Evolutionary conservation across 2,113 vertebrate species (phyloP).

Genomic region (Ursus arctos): DNA sequence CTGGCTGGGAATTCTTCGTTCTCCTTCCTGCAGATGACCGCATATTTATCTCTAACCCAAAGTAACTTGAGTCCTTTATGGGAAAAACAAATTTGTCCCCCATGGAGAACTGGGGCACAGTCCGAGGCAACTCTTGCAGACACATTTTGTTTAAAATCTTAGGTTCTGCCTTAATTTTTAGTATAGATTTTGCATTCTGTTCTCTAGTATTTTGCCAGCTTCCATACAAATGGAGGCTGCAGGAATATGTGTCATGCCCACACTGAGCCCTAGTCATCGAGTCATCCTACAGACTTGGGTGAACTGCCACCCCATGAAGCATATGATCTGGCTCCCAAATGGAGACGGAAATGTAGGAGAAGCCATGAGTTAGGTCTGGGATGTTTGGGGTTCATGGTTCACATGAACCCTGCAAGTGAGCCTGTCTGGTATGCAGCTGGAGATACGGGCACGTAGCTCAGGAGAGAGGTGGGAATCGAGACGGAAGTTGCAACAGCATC

Average conservation of each 20-base stretch:
- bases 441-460: neutral
- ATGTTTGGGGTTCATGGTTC: neutral
- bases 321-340: neutral
- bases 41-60: neutral
- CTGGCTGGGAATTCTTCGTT: neutral
- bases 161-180: neutral
- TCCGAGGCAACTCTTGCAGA: neutral
- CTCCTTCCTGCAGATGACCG: neutral
- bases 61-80: neutral
- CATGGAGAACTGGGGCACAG: neutral
- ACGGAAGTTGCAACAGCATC: neutral
- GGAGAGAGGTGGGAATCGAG: neutral
- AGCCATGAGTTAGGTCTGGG: neutral
- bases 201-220: neutral
- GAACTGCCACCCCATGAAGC: neutral
- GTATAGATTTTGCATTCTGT: neutral
- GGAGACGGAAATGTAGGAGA: neutral
- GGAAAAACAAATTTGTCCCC: neutral
- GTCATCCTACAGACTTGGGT: neutral
- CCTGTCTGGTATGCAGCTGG: neutral
- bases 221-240: neutral
- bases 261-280: neutral
- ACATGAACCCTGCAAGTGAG: neutral
- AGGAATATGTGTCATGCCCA: neutral
- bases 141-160: neutral